Evolutionary conservation across 2,888 invertebrate genomes (phyloP), one percentile per base, ranked within the genome.

Genomic region (Choristoneura rosaceana): DNA sequence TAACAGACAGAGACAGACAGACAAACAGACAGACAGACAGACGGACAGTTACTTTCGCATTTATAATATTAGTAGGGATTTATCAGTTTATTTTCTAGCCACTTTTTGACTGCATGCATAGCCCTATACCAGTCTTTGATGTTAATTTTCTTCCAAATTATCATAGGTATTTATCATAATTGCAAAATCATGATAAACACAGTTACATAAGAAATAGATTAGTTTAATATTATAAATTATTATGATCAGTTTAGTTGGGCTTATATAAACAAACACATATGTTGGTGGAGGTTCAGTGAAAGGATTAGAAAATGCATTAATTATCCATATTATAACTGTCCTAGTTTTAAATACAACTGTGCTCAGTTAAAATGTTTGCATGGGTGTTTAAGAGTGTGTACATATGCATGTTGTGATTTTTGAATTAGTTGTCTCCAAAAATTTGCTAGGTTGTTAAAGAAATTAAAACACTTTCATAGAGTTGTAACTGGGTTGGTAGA

Each of bases 231-330:
- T 5, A 61, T 61, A n/a, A 25, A 62, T 25, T 5, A 61, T 61
- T 8, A 25, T 45, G 8, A 45, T 17, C 17, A 43, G 15, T 25
- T 25, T 2, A 25, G 0, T 25, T 25, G 15, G n/a, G 15, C 8
- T 10, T 45, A 3, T 45, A 25, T 25, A 25, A 25, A 25, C 25
- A 25, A 25, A 25, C 25, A 25, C 25, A 25, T 25, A 2, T 25
- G 12, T 17, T 62, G 5, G 7, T 17, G 17, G 7, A n/a, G 43
- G 62, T 62, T 43, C 12, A 45, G 45, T 43, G 62, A 62, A 25
- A 62, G 62, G 62, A 62, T 62, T 62, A 62, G 45, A 62, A 62
- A 62, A 38, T 45, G 45, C 17, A 45, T 45, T 17, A 43, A 62
- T 45, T 62, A 62, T 45, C 62, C n/a, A 25, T 62, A 62, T 62